Percentiles rank a stretch among this genome's conserved stretches.
Conservation (phyloP, 2,113 vertebrate genomes). For the Theristicus caerulescens region DNA sequence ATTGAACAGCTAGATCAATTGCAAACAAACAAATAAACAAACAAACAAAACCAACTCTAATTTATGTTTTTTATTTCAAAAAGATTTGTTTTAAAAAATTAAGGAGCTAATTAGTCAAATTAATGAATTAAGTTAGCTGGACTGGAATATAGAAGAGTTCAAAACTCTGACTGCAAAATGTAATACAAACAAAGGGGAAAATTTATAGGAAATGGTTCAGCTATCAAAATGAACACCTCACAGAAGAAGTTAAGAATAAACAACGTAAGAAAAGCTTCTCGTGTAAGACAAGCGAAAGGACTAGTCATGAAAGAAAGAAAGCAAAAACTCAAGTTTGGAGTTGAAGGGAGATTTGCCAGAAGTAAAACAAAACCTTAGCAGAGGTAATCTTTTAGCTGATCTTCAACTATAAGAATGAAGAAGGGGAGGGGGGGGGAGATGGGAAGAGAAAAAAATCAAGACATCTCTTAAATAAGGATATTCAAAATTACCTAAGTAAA, state of each 20-base stretch:
- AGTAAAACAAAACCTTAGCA: neutral
- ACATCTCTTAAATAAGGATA: neutral
- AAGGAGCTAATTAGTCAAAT: neutral
- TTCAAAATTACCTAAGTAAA: neutral
- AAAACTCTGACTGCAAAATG: neutral
- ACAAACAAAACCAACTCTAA: neutral
- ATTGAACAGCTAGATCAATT: neutral
- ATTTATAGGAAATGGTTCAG: neutral
- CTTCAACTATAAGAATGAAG: neutral
- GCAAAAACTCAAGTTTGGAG: neutral
- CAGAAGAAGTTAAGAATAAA: neutral
- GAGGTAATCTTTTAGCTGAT: neutral
- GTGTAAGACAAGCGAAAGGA: neutral
- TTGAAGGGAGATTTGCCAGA: neutral
- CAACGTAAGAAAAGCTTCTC: neutral
- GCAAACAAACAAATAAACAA: neutral
- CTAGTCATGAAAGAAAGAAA: neutral
- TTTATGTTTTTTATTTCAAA: neutral
- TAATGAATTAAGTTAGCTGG: neutral
- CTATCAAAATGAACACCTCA: accelerated
- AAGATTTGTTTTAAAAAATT: neutral
- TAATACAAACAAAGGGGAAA: neutral
- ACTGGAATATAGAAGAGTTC: neutral
- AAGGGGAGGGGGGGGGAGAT: neutral
- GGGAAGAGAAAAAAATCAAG: accelerated